Base-by-base conservation (phyloP, 1,140 invertebrate species). In the Calosoma granatense region DNA sequence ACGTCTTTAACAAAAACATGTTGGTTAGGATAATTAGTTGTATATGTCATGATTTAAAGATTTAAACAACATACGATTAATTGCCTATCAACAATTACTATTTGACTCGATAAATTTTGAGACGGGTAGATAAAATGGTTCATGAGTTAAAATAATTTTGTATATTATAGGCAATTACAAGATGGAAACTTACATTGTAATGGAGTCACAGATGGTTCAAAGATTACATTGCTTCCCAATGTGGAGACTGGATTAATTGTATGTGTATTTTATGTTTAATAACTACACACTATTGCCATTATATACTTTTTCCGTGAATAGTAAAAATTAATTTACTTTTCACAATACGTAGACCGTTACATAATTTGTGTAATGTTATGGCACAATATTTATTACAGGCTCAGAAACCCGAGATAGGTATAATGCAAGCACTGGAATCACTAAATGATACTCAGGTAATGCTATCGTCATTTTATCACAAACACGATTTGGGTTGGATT, bases 211-310 rank as follows among this genome's bases (percentile, higher is more conserved):
- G 88, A 95, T 74, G 91, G 90, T 58, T 88, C 90, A 62, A 84
- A 87, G 65, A 82, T 95, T 59, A 93, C 90, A 60, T 78, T 96
- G 64, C 80, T 95, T 67, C 93, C 92, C 53, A 93, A 87, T 75
- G 90, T 95, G 55, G 92, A 95, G 80, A 94, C 91, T 64, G 93
- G 93, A 72, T 78, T 95, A 65, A 76, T 94, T 85, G 93, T 95
- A 80, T 88, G 88, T 82, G 57, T 57, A 47, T 47, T 17, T 53
- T 53, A 14, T 22, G 22, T 39, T 20, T 23, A 9, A 21, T 53
- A 53, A 30, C 14, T 30, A 30, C 6, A 30, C 26, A 6, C 6
- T 6, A 6, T 30, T 30, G 26, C 26, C 6, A 30, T 30, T 30
- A 30, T 54, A 43, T n/a, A n/a, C n/a, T 54, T 20, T 21, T 6